Evolutionary conservation across 2,888 invertebrate genomes (phyloP).

Genomic region (Pristionchus maxplancki): DNA sequence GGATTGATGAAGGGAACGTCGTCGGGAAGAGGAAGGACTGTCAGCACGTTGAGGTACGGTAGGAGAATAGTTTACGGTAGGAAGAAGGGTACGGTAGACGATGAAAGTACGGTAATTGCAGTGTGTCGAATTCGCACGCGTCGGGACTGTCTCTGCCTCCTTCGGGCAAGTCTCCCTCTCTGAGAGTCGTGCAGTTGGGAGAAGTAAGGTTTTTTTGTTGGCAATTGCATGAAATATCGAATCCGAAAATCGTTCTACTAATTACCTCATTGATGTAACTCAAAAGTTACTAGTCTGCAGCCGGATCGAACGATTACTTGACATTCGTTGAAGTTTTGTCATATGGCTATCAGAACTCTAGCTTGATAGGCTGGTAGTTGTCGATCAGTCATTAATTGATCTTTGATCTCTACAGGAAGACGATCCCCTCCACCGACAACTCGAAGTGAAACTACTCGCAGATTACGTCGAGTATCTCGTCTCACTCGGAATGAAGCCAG

Average conservation of each 20-base stretch:
- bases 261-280: neutral
- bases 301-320: no score
- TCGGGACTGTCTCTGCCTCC: neutral
- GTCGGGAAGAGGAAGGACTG: neutral
- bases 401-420: slow-evolving; percentile 18
- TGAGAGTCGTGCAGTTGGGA: neutral
- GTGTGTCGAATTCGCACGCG: slow-evolving; percentile 19
- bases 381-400: neutral
- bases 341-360: no score
- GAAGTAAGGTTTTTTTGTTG: neutral
- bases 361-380: no score
- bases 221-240: no score
- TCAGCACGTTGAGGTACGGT: slow-evolving; percentile 3
- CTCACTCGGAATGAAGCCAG: slow-evolving; percentile 47
- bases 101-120: neutral
- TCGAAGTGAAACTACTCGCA: slow-evolving; percentile 15
- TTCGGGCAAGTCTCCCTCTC: neutral
- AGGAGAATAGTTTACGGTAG: neutral
- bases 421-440: slow-evolving; percentile 11
- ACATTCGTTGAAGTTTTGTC: no score
- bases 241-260: neutral
- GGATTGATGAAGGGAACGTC: slow-evolving; percentile 15
- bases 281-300: neutral
- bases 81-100: no score
- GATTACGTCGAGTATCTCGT: slow-evolving; percentile 50